Percentiles rank a stretch among this genome's conserved stretches.
Evolutionary conservation across 2,797 vertebrate species (phyloP).

Genomic region (Rhinella marina): DNA sequence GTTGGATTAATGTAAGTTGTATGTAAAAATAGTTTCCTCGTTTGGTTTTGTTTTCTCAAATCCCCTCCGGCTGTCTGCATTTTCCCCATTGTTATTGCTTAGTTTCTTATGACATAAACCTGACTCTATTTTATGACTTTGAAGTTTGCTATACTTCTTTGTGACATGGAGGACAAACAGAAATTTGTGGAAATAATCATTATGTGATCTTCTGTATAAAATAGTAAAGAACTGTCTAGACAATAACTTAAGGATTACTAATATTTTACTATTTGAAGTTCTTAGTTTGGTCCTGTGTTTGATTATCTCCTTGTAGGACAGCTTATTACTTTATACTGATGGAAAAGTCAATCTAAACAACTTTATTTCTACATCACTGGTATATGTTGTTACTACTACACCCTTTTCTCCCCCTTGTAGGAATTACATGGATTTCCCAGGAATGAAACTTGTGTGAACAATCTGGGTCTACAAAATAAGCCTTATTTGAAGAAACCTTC

Average conservation of each 20-base stretch:
- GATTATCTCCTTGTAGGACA: neutral
- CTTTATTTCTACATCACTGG: neutral
- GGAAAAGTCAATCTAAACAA: neutral
- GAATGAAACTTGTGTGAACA: neutral
- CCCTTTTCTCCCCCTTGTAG: neutral
- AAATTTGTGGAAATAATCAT: constrained; percentile 7
- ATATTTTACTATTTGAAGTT: neutral
- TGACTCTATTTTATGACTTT: constrained; percentile 9
- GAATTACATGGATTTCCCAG: neutral
- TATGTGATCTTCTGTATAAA: neutral
- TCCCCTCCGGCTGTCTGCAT: constrained; percentile 35
- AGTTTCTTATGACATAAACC: constrained; percentile 7
- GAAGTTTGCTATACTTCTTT: constrained; percentile 29
- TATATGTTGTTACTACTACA: neutral
- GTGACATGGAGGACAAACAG: constrained; percentile 10
- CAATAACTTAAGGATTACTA: neutral
- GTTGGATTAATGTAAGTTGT: constrained; percentile 41
- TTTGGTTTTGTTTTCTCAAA: constrained; percentile 23
- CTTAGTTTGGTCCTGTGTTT: neutral
- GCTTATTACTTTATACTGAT: neutral
- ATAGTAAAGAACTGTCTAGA: constrained; percentile 29
- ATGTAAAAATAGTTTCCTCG: constrained; percentile 30
- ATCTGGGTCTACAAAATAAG: neutral
- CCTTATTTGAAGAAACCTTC: neutral
- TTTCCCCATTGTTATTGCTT: constrained; percentile 20